Base-by-base conservation (phyloP, 2,113 vertebrate species). In the Sardina pilchardus region DNA sequence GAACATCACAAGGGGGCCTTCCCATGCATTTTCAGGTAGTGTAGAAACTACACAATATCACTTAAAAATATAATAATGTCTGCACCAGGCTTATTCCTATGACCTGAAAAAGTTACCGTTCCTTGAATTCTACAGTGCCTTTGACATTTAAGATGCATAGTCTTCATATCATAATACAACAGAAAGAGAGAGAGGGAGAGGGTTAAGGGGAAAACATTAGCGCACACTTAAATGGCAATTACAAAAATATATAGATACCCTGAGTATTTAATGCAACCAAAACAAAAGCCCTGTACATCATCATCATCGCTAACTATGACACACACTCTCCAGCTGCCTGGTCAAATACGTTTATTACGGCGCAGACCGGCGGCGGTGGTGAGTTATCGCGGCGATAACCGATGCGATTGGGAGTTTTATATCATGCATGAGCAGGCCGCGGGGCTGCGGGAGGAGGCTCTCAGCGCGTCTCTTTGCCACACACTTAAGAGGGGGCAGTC, bases 401-500 rank as follows among this genome's bases (percentile, higher is more conserved):
- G 59, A 5, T n/a, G 21, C 59, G 59, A 63, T 63, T 24, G 59
- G 59, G n/a, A 63, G 59, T 63, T 24, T 63, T 63, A 63, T 63
- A 63, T 63, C 59, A 63, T 71, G 43, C 43, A 75, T 19, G 75
- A 34, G n/a, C 26, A 82, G 75, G 63, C 30, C 9, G 56, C 30
- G 42, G 44, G 71, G 63, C 26, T 82, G 19, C 24, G 21, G 44
- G n/a, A 36, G 48, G 56, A 39, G 81, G 43, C 50, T 34, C 56
- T 81, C 56, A 53, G 36, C 78, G 39, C 45, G 21, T 82, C 26
- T 86, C 82, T 87, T 85, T 87, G 81, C 84, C 82, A 39, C 12
- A 30, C 48, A 81, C 87, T 87, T 83, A 82, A 85, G 42, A 88
- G 81, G 75, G 85, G 78, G 85, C 90, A 84, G 81, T 80, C 84